phyloP scores from a whole-genome alignment of 2,113 vertebrate genomes.

The Lophotis ruficrista region DNA sequence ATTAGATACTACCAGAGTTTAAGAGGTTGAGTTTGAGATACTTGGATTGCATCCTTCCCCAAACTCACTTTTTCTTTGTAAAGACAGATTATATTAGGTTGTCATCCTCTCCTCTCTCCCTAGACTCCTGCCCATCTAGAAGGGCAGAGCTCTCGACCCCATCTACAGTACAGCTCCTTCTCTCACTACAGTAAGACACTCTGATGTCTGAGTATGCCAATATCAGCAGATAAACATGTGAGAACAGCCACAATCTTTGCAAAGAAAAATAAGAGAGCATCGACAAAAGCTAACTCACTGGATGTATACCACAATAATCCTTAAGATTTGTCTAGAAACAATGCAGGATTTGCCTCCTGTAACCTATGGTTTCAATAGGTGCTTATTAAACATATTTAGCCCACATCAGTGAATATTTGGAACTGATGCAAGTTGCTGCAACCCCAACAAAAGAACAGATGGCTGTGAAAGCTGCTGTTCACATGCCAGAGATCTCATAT shows the following conservation, averaged over 20 bases:
- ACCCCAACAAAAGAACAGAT: constrained; percentile 70
- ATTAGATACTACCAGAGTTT: not conserved
- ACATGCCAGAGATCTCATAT: constrained; percentile 42
- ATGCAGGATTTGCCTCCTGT: not conserved
- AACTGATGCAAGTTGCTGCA: constrained; percentile 45
- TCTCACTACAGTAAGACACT: not conserved
- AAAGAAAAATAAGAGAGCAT: not conserved
- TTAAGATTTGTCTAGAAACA: not conserved
- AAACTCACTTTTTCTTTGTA: not conserved
- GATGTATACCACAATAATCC: not conserved
- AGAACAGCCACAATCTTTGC: not conserved
- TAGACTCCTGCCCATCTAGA: not conserved
- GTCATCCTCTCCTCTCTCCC: not conserved
- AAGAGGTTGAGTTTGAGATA: not conserved
- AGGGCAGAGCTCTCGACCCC: not conserved
- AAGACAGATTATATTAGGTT: not conserved
- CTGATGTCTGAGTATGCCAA: not conserved
- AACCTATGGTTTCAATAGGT: not conserved
- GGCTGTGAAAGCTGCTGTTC: constrained; percentile 58
- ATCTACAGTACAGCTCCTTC: not conserved
- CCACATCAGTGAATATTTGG: constrained; percentile 55
- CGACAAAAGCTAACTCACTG: not conserved
- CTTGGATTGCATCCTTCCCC: not conserved
- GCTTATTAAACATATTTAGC: constrained; percentile 9
- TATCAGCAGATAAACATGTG: not conserved